These are phyloP conservation scores for Scaptomyza reducta DNA, from an alignment of 2,888 invertebrate genomes.

Conservation along the genomic window DNA sequence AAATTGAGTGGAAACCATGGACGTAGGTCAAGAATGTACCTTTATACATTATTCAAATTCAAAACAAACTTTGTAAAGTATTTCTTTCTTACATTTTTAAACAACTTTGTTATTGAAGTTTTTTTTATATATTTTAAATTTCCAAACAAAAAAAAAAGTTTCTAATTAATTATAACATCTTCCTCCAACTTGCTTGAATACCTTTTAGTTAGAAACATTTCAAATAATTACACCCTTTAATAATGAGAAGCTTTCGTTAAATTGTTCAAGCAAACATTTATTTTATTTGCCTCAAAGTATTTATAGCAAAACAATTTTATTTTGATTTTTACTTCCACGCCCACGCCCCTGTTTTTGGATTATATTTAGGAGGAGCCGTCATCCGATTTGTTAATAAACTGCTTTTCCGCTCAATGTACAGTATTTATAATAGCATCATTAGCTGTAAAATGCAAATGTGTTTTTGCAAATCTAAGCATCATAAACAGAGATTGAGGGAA, in stretches of 20 bases:
- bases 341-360: neutral
- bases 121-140: no score
- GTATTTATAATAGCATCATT: conserved; percentile 9
- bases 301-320: neutral
- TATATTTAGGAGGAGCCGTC: neutral
- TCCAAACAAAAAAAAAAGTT: no score
- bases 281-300: neutral
- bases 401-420: conserved; percentile 16
- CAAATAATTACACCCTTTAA: neutral
- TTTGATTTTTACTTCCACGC: neutral
- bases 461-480: conserved; percentile 10
- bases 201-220: neutral
- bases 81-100: no score
- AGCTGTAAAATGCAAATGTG: conserved; percentile 23
- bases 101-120: neutral
- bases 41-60: neutral
- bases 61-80: neutral
- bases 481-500: conserved; percentile 24
- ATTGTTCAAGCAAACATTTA: no score
- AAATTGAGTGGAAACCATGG: neutral
- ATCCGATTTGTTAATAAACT: conserved; percentile 41
- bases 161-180: no score
- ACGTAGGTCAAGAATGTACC: neutral
- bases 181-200: no score
- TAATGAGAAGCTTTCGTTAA: neutral